Evolutionary conservation across 2,797 vertebrate genomes (phyloP).

Genomic region (Catharus ustulatus): DNA sequence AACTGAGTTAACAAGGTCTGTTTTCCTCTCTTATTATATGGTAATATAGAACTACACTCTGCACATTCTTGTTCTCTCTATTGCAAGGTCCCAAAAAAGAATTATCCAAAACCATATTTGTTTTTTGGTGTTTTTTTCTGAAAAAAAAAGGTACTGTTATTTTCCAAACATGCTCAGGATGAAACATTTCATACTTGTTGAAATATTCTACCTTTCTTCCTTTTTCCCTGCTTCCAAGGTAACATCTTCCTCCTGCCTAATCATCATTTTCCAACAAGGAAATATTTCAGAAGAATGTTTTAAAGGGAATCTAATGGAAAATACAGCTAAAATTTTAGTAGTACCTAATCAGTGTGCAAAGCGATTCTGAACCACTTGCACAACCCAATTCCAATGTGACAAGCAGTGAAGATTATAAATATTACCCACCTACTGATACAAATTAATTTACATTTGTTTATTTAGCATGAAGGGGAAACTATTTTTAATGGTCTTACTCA

Average conservation of each 20-base stretch:
- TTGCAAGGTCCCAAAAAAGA: background rate
- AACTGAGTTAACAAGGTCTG: background rate
- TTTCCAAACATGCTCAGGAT: background rate
- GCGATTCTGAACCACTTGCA: background rate
- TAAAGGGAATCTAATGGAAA: background rate
- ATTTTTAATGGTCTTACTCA: background rate
- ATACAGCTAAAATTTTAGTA: background rate
- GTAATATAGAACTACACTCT: background rate
- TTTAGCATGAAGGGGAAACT: background rate
- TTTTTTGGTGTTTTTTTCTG: background rate
- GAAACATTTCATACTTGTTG: background rate
- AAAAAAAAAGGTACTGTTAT: background rate
- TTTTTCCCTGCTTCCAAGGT: background rate
- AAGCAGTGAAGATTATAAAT: background rate
- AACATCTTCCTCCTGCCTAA: background rate
- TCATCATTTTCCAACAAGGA: background rate
- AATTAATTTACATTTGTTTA: background rate
- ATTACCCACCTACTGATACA: background rate
- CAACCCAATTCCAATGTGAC: background rate
- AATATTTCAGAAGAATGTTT: background rate
- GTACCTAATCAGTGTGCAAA: background rate
- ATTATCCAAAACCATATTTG: background rate
- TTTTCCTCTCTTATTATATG: background rate
- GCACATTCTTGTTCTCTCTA: background rate
- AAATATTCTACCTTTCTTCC: background rate